Evolutionary conservation across 2,797 vertebrate genomes (phyloP), one percentile per base, ranked within the genome.

Genomic region (Mus spretus): DNA sequence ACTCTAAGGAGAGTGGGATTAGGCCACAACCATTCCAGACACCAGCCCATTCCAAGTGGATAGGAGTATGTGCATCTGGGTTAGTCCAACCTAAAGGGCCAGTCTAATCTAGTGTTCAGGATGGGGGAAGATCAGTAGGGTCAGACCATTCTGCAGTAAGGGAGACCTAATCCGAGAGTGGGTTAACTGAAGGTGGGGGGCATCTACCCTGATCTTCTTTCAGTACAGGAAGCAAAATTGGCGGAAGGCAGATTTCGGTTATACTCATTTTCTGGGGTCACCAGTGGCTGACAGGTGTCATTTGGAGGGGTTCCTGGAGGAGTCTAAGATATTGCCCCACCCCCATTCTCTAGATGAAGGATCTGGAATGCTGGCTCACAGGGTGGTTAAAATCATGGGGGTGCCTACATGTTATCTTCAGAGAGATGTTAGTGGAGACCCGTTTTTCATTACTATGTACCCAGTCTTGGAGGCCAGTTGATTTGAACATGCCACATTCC

Each of bases 131-230:
- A 37, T 37, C 22, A 0, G 50, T 47, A 92, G 88, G 90, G 88
- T 26, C 14, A 3, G 61, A 57, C 70, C 93, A 86, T 61, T 97
- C 92, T 3, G 31, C 72, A 78, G 80, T 4, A 20, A 40, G 61
- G n/a, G 50, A 72, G 44, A 72, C 87, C 89, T 92, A 89, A 75
- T 19, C 57, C 14, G 90, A 50, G 40, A 63, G n/a, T 19, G 53
- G 8, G 65, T 12, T 28, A 37, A 40, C 6, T 34, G 53, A 84
- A 90, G 65, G 94, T 15, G 84, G 37, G 37, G 89, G 77, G 10
- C 24, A 12, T 67, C 91, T 78, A 85, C 83, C 94, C 96, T 97
- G 96, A 93, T 96, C 97, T 89, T 96, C 97, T 89, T 95, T 95
- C 50, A 14, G 74, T 74, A 34, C 1, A 67, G 88, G 92, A 70